Evolutionary conservation across 2,888 invertebrate species (phyloP).

Genomic region (Trichacis sp.): DNA sequence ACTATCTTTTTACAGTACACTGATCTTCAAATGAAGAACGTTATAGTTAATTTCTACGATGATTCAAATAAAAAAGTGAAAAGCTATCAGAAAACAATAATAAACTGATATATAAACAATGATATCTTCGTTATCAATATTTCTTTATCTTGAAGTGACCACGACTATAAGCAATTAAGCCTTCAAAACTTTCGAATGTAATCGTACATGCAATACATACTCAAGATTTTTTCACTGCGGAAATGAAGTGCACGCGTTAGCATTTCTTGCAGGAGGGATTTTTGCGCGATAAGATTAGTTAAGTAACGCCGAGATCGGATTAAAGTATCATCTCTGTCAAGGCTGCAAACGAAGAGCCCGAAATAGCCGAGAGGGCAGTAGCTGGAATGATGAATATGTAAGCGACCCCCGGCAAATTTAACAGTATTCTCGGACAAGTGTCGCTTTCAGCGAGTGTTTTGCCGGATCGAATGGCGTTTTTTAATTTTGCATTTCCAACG

Average conservation of each 20-base stretch:
- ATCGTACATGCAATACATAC: background rate
- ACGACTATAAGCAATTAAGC: no score
- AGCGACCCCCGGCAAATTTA: conserved; percentile 17
- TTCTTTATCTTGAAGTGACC: no score
- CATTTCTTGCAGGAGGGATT: background rate
- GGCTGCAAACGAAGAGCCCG: conserved; percentile 16
- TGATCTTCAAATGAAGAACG: no score
- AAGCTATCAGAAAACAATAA: no score
- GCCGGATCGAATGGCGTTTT: conserved; percentile 18
- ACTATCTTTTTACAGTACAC: no score
- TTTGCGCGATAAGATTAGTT: conserved; percentile 15
- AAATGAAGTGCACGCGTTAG: background rate
- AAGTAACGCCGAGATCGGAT: conserved; percentile 9
- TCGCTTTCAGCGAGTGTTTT: conserved; percentile 34
- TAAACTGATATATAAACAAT: no score
- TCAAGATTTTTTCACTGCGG: background rate
- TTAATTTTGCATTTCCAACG: conserved; percentile 26
- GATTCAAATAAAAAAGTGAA: no score
- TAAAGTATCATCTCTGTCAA: conserved; percentile 21
- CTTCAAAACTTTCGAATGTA: background rate
- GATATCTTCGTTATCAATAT: no score
- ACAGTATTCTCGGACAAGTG: conserved; percentile 16
- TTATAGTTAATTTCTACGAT: no score
- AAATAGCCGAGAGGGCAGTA: conserved; percentile 21
- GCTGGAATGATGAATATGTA: conserved; percentile 30